Evolutionary conservation across 2,888 invertebrate species (phyloP), one percentile per base, ranked within the genome.

Genomic region (Callyntrura sp.): DNA sequence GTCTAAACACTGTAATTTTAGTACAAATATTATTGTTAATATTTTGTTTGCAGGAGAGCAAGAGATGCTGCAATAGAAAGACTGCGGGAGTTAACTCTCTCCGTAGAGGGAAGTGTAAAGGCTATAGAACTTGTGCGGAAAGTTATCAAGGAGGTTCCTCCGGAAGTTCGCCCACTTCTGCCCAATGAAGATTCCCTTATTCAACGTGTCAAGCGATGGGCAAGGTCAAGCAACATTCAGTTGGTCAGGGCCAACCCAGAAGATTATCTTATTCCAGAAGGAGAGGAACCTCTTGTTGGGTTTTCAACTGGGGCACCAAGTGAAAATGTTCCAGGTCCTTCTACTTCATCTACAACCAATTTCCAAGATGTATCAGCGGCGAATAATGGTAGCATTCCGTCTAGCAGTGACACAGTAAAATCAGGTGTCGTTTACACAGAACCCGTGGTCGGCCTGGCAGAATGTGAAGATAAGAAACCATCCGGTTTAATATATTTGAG

Each of bases 21-120:
- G n/a, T n/a, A n/a, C n/a, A n/a, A n/a, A n/a, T n/a, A n/a, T n/a
- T n/a, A n/a, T n/a, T n/a, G n/a, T n/a, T n/a, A n/a, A n/a, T n/a
- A n/a, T n/a, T n/a, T n/a, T n/a, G n/a, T n/a, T n/a, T n/a, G n/a
- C n/a, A 88, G 88, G 65, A 57, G 70, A 23, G 83, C 25, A 12
- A 88, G 48, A 76, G 83, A 88, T 76, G 76, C 48, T 11, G 89
- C 89, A 2, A 17, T 84, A 43, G 89, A 78, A 57, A 62, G 55
- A 28, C 60, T 89, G 0, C 17, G 84, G 45, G 51, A 89, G 28
- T 43, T 84, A 4, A 79, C 84, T 0, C n/a, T 78, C 11, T 25
- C 78, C 4, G 87, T 28, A n/a, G 23, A 57, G 14, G 68, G 78
- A n/a, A 73, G 45, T n/a, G 35, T 45, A n/a, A 84, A 68, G 28